Conservation (phyloP, 1,140 invertebrate genomes). For the Aphidius ervi region DNA sequence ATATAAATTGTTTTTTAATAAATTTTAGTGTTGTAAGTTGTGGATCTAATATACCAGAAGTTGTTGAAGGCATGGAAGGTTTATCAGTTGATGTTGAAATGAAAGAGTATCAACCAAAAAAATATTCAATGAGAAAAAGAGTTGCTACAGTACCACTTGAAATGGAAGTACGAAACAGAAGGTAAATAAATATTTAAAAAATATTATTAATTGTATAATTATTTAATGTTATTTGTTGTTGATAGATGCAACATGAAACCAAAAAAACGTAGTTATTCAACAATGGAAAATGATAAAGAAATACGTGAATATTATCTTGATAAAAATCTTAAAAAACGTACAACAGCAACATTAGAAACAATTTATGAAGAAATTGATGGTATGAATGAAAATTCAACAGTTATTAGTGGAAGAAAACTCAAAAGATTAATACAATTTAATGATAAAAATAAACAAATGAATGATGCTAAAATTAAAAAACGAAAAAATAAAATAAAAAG, state of each 20-base stretch:
- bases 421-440: slow-evolving; percentile 44
- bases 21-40: slow-evolving; percentile 13
- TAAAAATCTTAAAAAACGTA: slow-evolving; percentile 36
- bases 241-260: slow-evolving; percentile 41
- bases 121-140: slow-evolving; percentile 28
- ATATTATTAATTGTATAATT: slow-evolving; percentile 14
- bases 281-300: slow-evolving; percentile 36
- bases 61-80: slow-evolving; percentile 41
- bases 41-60: slow-evolving; percentile 36
- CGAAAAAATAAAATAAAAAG: slow-evolving; percentile 41
- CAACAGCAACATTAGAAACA: slow-evolving; percentile 42
- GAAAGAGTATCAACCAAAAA: slow-evolving; percentile 11
- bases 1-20: not conserved
- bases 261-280: slow-evolving; percentile 34
- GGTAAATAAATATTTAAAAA: slow-evolving; percentile 27
- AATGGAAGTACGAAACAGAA: slow-evolving; percentile 34
- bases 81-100: slow-evolving; percentile 34
- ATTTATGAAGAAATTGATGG: slow-evolving; percentile 46
- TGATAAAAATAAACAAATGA: slow-evolving; percentile 20
- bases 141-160: slow-evolving; percentile 20
- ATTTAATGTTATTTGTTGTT: not conserved
- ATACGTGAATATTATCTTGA: slow-evolving; percentile 45
- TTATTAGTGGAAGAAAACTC: slow-evolving; percentile 41
- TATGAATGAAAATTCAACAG: slow-evolving; percentile 26
- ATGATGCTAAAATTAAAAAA: slow-evolving; percentile 40